Conservation (phyloP, 2,888 invertebrate species). For the Galerucella pusilla region DNA sequence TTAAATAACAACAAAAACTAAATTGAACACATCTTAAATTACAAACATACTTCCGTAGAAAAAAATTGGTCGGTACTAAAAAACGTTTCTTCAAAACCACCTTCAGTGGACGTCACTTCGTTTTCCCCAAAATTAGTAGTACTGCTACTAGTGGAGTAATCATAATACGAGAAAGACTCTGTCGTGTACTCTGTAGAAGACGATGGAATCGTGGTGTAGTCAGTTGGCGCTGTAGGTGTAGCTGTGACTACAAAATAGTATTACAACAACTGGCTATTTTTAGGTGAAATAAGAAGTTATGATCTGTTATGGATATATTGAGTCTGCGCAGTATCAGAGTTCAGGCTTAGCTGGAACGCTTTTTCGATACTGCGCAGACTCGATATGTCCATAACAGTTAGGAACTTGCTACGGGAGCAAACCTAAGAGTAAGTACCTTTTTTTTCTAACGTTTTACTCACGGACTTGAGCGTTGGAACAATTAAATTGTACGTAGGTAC, state of each 20-base stretch:
- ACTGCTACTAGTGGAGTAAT: conserved; percentile 4
- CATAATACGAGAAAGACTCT: not conserved
- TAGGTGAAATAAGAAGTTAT: too few species aligned
- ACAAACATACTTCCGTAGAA: not conserved
- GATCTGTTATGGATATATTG: too few species aligned
- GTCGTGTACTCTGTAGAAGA: conserved; percentile 12
- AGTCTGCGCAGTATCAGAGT: too few species aligned
- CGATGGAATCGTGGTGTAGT: not conserved
- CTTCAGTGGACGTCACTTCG: conserved; percentile 16
- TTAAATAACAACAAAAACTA: not conserved
- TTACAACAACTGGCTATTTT: not conserved
- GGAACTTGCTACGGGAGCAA: too few species aligned
- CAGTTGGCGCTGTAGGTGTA: not conserved
- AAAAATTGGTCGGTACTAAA: not conserved
- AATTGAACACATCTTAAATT: not conserved
- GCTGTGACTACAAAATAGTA: not conserved
- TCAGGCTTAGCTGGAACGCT: too few species aligned
- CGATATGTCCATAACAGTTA: too few species aligned
- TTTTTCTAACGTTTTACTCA: conserved; percentile 19
- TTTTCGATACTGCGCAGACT: too few species aligned
- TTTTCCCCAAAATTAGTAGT: conserved; percentile 16
- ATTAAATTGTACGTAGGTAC: conserved; percentile 52
- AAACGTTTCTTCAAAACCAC: not conserved
- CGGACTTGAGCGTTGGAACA: conserved; percentile 49
- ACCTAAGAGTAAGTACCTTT: conserved; percentile 7